Percentiles rank a stretch among this genome's conserved stretches.
Conservation (phyloP, 2,888 invertebrate species). For the Byasa hedistus region DNA sequence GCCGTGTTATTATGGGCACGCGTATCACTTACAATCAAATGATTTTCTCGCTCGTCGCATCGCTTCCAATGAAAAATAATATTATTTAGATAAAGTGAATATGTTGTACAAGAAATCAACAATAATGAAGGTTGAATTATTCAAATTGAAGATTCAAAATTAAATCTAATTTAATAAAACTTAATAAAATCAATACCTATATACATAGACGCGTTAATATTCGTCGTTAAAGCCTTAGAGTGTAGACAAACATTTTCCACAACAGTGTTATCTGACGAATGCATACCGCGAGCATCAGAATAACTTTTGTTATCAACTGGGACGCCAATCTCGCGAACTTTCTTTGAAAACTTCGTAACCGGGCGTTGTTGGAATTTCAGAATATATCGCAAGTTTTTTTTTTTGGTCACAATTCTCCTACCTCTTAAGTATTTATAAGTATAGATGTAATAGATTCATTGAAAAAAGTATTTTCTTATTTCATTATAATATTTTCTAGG, state of each 20-base stretch:
- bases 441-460: neutral
- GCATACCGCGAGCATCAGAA: neutral
- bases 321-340: conserved; percentile 8
- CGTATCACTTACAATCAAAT: too few species aligned
- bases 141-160: too few species aligned
- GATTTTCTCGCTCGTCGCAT: too few species aligned
- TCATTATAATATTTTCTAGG: too few species aligned
- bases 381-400: neutral
- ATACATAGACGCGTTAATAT: too few species aligned
- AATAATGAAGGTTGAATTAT: too few species aligned
- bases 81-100: too few species aligned
- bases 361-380: neutral
- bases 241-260: neutral
- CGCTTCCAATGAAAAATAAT: too few species aligned
- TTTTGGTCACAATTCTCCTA: neutral
- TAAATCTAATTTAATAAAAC: too few species aligned
- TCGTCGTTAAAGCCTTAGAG: neutral
- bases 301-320: conserved; percentile 15
- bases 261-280: neutral
- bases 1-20: too few species aligned
- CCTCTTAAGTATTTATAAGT: neutral
- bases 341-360: neutral
- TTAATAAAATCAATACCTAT: too few species aligned
- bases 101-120: too few species aligned
- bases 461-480: neutral